Conservation (phyloP, 2,113 vertebrate genomes). For the Protobothrops mucrosquamatus region DNA sequence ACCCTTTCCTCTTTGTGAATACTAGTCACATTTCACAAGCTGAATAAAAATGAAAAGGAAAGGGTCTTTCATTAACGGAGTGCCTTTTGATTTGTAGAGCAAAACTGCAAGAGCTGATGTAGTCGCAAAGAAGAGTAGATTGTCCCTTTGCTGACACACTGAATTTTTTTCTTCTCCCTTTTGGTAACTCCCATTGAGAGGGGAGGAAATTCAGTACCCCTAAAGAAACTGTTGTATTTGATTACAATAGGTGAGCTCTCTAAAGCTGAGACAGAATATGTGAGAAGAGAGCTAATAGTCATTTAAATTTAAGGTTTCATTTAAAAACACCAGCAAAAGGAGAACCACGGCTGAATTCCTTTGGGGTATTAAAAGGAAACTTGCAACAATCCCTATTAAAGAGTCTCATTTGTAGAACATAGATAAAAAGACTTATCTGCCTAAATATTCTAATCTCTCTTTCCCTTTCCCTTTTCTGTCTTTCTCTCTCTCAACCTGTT, state of each 20-base stretch:
- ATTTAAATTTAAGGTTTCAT: constrained; percentile 65
- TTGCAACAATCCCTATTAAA: constrained; percentile 48
- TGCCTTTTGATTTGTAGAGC: constrained; percentile 86
- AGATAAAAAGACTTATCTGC: constrained; percentile 29
- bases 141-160: constrained; percentile 78
- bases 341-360: constrained; percentile 52
- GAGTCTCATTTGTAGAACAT: constrained; percentile 44
- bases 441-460: constrained; percentile 28
- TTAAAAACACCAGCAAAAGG: constrained; percentile 63
- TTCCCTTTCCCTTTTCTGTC: not conserved
- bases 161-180: constrained; percentile 75
- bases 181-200: constrained; percentile 81
- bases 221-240: constrained; percentile 82
- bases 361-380: constrained; percentile 60
- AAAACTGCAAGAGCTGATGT: constrained; percentile 86
- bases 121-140: constrained; percentile 91
- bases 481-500: not conserved
- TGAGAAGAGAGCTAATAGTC: constrained; percentile 84
- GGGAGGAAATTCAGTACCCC: constrained; percentile 77
- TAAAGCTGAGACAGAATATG: constrained; percentile 82
- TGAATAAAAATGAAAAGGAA: constrained; percentile 86
- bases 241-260: constrained; percentile 80
- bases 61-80: constrained; percentile 79
- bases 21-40: constrained; percentile 77
- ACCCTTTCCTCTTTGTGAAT: constrained; percentile 60